phyloP scores from a whole-genome alignment of 2,888 invertebrate genomes.

The Heliconius erato region DNA sequence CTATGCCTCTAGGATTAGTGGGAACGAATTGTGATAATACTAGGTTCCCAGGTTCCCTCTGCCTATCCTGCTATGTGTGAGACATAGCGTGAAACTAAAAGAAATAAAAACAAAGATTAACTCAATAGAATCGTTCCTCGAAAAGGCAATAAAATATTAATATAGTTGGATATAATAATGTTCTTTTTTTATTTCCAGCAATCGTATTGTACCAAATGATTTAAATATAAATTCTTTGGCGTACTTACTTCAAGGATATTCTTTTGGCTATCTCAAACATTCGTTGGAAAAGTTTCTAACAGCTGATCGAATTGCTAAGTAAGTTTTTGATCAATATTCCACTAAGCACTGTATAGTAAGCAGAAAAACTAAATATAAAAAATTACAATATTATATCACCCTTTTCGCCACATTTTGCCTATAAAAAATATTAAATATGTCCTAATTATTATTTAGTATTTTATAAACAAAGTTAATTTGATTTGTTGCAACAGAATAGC shows the following conservation, averaged over 20 bases:
- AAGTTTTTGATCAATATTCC: constrained; percentile 38
- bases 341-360: rapidly evolving
- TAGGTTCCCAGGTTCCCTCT: not conserved
- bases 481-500: constrained; percentile 62
- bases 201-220: constrained; percentile 64
- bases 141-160: not conserved
- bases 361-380: too few relatives aligned
- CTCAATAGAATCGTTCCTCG: too few relatives aligned
- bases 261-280: constrained; percentile 63
- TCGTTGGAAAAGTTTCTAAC: constrained; percentile 63
- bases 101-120: too few relatives aligned
- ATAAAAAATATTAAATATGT: not conserved
- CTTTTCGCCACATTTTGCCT: too few relatives aligned
- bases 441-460: not conserved
- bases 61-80: not conserved
- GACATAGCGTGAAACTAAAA: not conserved
- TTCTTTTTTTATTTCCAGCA: constrained; percentile 56
- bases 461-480: not conserved
- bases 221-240: constrained; percentile 67
- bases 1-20: not conserved
- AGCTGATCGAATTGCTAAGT: constrained; percentile 65
- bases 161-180: not conserved
- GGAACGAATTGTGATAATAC: not conserved
- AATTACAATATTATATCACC: too few relatives aligned
- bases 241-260: constrained; percentile 64